Percentiles rank a stretch among this genome's conserved stretches.
Evolutionary conservation across 1,140 invertebrate genomes (phyloP).

Genomic region (Panagrolaimus sp.): DNA sequence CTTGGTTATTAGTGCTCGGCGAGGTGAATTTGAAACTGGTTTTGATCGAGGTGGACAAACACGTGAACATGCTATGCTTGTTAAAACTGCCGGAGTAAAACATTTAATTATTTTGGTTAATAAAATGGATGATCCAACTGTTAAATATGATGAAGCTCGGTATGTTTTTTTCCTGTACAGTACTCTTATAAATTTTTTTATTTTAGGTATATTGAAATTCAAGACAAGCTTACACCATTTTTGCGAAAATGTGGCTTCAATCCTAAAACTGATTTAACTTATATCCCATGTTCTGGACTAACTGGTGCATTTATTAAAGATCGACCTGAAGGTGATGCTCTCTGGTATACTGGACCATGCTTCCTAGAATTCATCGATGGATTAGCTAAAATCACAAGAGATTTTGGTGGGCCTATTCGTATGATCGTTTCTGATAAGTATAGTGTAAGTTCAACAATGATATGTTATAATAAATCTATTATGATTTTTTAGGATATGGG

Average conservation of each 20-base stretch:
- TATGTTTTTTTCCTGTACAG: too few relatives aligned
- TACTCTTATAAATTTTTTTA: too few relatives aligned
- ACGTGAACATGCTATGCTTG: constrained; percentile 97
- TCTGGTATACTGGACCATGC: constrained; percentile 70
- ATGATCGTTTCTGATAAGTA: constrained; percentile 98
- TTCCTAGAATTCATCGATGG: constrained; percentile 92
- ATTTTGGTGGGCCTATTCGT: constrained; percentile 86
- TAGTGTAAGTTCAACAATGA: constrained; percentile 64
- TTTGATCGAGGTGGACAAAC: constrained; percentile 98
- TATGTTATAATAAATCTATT: neutral
- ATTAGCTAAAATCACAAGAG: constrained; percentile 79
- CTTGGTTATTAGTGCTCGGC: constrained; percentile 93
- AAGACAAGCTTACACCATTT: constrained; percentile 91
- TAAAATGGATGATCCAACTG: constrained; percentile 99
- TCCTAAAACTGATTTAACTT: constrained; percentile 88
- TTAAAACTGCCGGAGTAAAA: constrained; percentile 96
- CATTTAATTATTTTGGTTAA: constrained; percentile 96
- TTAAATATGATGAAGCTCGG: constrained; percentile 89
- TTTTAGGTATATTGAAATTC: constrained; percentile 68
- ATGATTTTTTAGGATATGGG: constrained; percentile 81
- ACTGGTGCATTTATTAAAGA: constrained; percentile 66
- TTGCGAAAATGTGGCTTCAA: constrained; percentile 94
- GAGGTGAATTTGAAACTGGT: constrained; percentile 99
- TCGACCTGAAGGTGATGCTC: constrained; percentile 30
- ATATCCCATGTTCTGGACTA: constrained; percentile 94